phyloP scores from a whole-genome alignment of 2,888 invertebrate species.

The Drosophila demipolita region DNA sequence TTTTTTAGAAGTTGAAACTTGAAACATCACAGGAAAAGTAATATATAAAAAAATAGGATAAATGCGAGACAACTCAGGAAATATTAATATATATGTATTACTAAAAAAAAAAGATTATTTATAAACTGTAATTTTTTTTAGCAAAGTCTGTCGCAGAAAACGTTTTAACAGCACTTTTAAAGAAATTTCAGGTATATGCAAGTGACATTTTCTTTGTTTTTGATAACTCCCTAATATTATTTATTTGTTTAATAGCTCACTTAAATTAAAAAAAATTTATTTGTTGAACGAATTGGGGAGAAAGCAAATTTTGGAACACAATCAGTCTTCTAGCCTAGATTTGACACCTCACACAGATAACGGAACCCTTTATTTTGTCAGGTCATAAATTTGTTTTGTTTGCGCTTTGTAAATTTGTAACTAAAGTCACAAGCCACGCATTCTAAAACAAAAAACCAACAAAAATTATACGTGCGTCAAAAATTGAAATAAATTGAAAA shows the following conservation, averaged over 20 bases:
- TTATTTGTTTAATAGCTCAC: neutral
- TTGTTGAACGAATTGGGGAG: neutral
- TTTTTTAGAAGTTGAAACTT: neutral
- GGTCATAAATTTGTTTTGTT: conserved; percentile 75
- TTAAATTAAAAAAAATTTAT: too few relatives aligned
- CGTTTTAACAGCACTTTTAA: neutral
- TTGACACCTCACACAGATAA: conserved; percentile 57
- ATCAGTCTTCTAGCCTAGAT: conserved; percentile 25
- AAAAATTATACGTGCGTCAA: conserved; percentile 63
- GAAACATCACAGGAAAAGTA: neutral
- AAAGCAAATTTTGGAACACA: conserved; percentile 28
- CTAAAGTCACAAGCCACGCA: conserved; percentile 58
- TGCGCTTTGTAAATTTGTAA: conserved; percentile 66
- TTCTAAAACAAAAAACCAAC: conserved; percentile 24
- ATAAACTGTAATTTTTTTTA: neutral
- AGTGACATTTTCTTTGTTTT: too few relatives aligned
- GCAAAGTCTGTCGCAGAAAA: neutral
- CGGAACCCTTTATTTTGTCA: conserved; percentile 66
- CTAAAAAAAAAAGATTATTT: too few relatives aligned
- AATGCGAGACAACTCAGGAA: neutral
- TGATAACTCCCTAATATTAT: neutral
- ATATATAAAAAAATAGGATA: neutral
- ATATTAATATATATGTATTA: neutral
- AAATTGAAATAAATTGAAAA: conserved; percentile 78
- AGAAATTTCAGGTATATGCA: neutral